phyloP scores from a whole-genome alignment of 2,113 vertebrate species.

The Leptosomus discolor region DNA sequence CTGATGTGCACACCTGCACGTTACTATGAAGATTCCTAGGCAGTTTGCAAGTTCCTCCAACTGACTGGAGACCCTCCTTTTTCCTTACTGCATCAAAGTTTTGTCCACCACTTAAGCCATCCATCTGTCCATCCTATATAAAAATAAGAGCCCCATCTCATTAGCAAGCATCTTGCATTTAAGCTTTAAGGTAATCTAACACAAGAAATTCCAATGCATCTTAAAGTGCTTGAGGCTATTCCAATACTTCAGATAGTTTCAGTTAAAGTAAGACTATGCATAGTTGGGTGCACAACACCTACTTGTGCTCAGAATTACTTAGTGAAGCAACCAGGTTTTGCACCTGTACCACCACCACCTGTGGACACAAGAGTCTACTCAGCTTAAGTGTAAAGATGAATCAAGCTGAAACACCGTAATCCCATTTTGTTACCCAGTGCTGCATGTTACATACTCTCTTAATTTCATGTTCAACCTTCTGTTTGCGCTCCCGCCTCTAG shows the following conservation, averaged over 20 bases:
- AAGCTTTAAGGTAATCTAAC: background rate
- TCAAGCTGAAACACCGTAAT: background rate
- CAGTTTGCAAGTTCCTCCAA: background rate
- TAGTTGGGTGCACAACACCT: background rate
- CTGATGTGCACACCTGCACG: background rate
- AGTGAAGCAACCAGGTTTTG: background rate
- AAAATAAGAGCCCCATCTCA: background rate
- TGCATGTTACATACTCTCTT: constrained; percentile 71
- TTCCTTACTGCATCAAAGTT: background rate
- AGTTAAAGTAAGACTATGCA: background rate
- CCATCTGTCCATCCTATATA: background rate
- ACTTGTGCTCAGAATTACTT: background rate
- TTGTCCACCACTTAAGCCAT: background rate
- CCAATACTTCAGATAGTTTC: background rate
- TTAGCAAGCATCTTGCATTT: background rate
- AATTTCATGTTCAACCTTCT: constrained; percentile 60
- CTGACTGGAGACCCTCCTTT: background rate
- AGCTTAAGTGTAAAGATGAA: background rate
- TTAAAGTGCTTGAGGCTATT: background rate
- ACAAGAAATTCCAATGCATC: background rate
- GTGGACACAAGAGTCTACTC: background rate
- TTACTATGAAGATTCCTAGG: background rate
- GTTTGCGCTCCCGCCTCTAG: constrained; percentile 76
- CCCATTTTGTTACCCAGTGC: background rate
- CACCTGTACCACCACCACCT: background rate